Evolutionary conservation across 2,888 invertebrate genomes (phyloP), one percentile per base, ranked within the genome.

Genomic region (Pseudococcus longispinus): DNA sequence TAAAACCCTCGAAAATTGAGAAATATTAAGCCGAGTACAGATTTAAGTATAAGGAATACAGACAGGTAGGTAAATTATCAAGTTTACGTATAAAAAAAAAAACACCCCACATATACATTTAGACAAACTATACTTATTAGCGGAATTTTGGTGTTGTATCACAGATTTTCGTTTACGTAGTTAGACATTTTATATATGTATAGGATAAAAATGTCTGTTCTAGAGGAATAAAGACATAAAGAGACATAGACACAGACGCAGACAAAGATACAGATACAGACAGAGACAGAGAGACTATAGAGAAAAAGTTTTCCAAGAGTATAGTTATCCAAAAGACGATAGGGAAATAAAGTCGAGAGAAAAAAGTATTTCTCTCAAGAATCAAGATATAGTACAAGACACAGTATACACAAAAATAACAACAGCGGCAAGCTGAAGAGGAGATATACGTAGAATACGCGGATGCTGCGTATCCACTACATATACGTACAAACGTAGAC

Each of bases 101-200:
- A n/a, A n/a, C n/a, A n/a, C n/a, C 70, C 20, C 70, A 60, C 60
- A 2, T 11, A 9, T 23, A 60, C 1, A 60, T 60, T 23, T 23
- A 60, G 23, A 23, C 23, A 23, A 9, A 55, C 55, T 55, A 60
- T 60, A 60, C 60, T 60, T 60, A 60, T 42, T 42, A 80, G 37
- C 77, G 77, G 77, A 80, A 80, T 80, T 80, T 80, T 80, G 77
- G 77, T 42, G 77, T 80, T 42, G 77, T 80, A 80, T 80, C 77
- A 80, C 77, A 80, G 77, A 80, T 80, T 80, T 70, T 70, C 23
- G 70, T 70, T 70, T 70, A 70, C 29, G 29, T 70, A 70, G 70
- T 60, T 65, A 70, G 70, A 70, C 70, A 70, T 29, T 70, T 70
- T 70, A 70, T 70, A 26, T 23, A 20, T 29, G 26, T 18, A 29